Evolutionary conservation across 2,797 vertebrate species (phyloP), one percentile per base, ranked within the genome.

Genomic region (Sebastes cheni): DNA sequence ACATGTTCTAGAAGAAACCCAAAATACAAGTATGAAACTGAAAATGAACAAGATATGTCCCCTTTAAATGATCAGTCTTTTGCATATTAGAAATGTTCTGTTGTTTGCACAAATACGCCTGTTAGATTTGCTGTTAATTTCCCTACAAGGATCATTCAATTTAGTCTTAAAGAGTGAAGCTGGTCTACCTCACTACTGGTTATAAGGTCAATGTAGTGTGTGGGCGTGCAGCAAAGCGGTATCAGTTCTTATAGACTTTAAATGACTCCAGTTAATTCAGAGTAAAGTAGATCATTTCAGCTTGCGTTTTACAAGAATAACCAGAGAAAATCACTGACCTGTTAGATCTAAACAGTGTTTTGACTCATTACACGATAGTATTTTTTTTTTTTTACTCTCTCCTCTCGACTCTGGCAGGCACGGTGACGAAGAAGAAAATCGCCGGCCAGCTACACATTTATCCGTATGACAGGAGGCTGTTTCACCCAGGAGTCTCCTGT

Each of bases 401-500:
- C 3, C 8, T 50, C 22, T 27, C 2, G 2, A 27, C 55, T 67
- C 32, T 81, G 3, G 0, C 86, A 99, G 98, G 98, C 29, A 93
- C 93, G 32, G 87, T 99, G 79, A 99, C 96, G 3, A 96, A 95
- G 86, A 93, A 92, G 72, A 97, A 96, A 2, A 93, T 96, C 0
- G 79, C 88, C 0, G 59, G 83, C 0, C 93, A 97, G 79, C 81
- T 96, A 34, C 85, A 93, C 77, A 83, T 96, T 4, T 99, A 99
- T 61, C 90, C 91, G 0, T 98, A 99, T 0, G 98, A 99, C 70
- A 93, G 89, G 12, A 92, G 93, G 34, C 84, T 99, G 86, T 99
- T 98, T 90, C 95, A 94, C 42, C 95, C 92, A 0, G 96, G 96
- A 22, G 29, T 86, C 0, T 30, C 81, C 70, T 99, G 99, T 86